Base-by-base conservation (phyloP, 2,888 invertebrate species). In the Nomada flava region DNA sequence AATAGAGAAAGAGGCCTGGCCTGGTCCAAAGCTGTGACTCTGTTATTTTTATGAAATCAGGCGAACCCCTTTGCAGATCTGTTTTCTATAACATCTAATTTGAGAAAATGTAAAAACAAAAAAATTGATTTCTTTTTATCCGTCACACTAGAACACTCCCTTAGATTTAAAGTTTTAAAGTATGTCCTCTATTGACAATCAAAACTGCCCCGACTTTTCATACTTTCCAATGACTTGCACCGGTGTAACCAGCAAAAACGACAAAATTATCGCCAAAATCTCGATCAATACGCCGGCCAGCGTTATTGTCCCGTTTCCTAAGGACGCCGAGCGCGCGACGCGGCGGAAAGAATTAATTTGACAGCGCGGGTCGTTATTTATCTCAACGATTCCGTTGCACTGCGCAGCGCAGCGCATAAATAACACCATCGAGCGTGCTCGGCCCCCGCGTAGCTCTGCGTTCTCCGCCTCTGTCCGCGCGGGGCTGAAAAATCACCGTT, bases 271-370 rank as follows among this genome's bases (percentile, higher is more conserved):
- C 59, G 44, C 10, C n/a, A 23, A 23, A 57, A 20, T 2, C 10
- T 1, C n/a, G 23, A 4, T 57, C 63, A 47, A 78, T 78, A 44
- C 55, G 63, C 50, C 18, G 18, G n/a, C 62, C 44, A 36, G n/a
- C 23, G 47, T 67, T 62, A 76, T 52, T 47, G 55, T 50, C 13
- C 62, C 20, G 52, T 69, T 77, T 63, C 62, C 64, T 63, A 42
- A 26, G 26, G 2, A n/a, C 7, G 52, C 11, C 7, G 60, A 10
- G 2, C 53, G 13, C 13, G 2, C 47, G 18, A 63, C 15, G 36
- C 52, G 36, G 36, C 36, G 36, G 36, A 47, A 70, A 79, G 70
- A 79, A 79, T 79, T 79, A 79, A 79, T 79, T 69, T 2, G 64
- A 79, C 77, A 42, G 36, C 44, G n/a, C 2, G 2, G 18, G 11